Evolutionary conservation across 2,797 vertebrate species (phyloP), one percentile per base, ranked within the genome.

Genomic region (Podarcis siculus): DNA sequence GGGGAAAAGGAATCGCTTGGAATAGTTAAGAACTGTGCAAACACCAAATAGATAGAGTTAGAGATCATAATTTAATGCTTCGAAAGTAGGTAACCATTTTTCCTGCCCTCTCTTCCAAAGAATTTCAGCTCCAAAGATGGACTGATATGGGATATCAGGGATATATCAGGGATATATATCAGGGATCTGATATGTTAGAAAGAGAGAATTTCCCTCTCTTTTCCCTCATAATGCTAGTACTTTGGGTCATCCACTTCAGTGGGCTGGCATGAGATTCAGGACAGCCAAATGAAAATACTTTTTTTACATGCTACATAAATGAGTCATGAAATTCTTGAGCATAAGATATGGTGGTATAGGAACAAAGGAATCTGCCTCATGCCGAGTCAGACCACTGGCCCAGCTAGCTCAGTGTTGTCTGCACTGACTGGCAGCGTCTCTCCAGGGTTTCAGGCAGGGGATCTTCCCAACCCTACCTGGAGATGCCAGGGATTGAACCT

Each of bases 11-110:
- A 30, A 45, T 30, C 15, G 9, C 84, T 27, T 69, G 75, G 32
- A 55, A 69, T 66, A 87, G 77, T 69, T 82, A 80, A 73, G 80
- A 77, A 55, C 82, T 71, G 82, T 64, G 30, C 64, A 37, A 78
- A 64, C 61, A 37, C 23, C 23, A 71, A 42, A 37, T 15, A 82
- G 35, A 71, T 21, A 78, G 79, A 79, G 45, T 37, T 73, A 39
- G 67, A 55, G 25, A n/a, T 35, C 67, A 75, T 78, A 78, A 67
- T 66, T 86, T 69, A 61, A 86, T 61, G 45, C 64, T 25, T 83
- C 61, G 23, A 88, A 78, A 82, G 23, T 30, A n/a, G 45, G 81
- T 15, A 55, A n/a, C 42, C 69, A 30, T 2, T 66, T 83, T 37
- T 8, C 25, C 69, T 82, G 45, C 35, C 2, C 39, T 71, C 30